Evolutionary conservation across 2,113 vertebrate species (phyloP).

Genomic region (Panurus biarmicus): DNA sequence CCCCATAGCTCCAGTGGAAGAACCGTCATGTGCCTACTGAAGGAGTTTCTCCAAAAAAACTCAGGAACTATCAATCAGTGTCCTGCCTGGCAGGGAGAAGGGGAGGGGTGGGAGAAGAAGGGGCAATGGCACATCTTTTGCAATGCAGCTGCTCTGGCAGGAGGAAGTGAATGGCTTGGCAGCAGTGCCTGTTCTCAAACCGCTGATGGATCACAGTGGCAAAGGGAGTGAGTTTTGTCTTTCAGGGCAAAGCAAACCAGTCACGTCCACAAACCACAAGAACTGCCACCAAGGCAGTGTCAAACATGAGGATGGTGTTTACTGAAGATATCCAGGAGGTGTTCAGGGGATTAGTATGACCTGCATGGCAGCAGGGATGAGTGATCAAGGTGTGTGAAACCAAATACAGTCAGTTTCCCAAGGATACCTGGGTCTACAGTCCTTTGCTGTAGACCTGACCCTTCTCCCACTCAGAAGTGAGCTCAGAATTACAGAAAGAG

Average conservation of each 20-base stretch:
- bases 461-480: background rate
- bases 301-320: background rate
- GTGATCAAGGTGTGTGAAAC: background rate
- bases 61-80: conserved; percentile 48
- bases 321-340: background rate
- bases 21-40: conserved; percentile 80
- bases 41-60: conserved; percentile 39
- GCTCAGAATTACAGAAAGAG: background rate
- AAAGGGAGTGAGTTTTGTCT: background rate
- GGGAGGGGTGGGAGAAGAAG: background rate
- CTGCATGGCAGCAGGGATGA: background rate
- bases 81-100: background rate
- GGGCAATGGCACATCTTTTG: background rate
- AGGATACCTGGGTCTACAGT: background rate
- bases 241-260: background rate
- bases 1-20: conserved; percentile 78
- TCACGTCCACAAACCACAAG: background rate
- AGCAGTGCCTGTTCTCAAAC: background rate
- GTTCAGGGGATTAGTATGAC: background rate
- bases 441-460: background rate
- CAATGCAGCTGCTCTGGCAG: background rate
- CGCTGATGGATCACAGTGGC: background rate
- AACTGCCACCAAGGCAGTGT: background rate
- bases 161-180: background rate
- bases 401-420: background rate